Evolutionary conservation across 2,888 invertebrate species (phyloP).

Genomic region (Conistra vaccinii): DNA sequence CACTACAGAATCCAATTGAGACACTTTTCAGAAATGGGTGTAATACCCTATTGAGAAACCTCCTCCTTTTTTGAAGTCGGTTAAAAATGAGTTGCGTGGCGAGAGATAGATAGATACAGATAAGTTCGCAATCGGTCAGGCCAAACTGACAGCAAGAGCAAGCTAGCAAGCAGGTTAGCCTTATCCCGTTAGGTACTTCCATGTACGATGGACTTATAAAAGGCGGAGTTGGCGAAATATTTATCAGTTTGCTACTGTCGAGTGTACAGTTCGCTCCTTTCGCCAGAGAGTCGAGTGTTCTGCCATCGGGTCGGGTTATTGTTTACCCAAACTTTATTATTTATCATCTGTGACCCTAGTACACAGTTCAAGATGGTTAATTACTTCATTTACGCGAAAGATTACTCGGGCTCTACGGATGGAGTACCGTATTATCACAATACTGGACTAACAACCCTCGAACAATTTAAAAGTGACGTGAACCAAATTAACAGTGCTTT

Average conservation of each 20-base stretch:
- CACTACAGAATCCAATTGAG: too few species aligned
- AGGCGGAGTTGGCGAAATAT: background rate
- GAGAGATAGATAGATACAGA: too few species aligned
- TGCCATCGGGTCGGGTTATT: background rate
- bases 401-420: constrained; percentile 23
- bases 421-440: constrained; percentile 20
- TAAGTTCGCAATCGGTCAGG: background rate
- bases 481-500: constrained; percentile 19
- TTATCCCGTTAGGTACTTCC: background rate
- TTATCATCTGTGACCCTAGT: background rate
- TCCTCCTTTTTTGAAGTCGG: too few species aligned
- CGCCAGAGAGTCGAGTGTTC: background rate
- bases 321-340: background rate
- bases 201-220: background rate
- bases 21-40: too few species aligned
- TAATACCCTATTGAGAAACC: too few species aligned
- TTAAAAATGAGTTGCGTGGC: too few species aligned
- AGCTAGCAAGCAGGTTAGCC: background rate
- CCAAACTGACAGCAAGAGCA: constrained; percentile 10
- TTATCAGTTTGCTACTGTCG: background rate
- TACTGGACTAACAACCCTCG: constrained; percentile 20
- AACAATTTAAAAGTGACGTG: constrained; percentile 29
- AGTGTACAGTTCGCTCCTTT: background rate
- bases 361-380: constrained; percentile 27
- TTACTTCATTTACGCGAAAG: constrained; percentile 38